Evolutionary conservation across 2,113 vertebrate species (phyloP), one percentile per base, ranked within the genome.

Genomic region (Turdus rufiventris): DNA sequence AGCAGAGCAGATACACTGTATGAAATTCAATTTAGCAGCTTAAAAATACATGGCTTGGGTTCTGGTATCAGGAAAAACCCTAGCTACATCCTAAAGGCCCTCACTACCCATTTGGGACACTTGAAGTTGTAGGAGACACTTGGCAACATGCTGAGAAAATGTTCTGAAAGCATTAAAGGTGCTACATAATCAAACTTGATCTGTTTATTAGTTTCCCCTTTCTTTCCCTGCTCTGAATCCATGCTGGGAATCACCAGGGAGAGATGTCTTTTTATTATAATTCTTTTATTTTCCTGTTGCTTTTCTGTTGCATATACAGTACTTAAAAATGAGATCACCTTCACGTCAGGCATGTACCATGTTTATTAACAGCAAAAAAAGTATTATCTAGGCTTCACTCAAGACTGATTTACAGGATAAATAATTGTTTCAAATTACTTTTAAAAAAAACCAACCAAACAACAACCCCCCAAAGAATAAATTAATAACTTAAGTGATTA

Each of bases 401-500:
- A 33, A 96, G 90, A 96, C 76, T 2, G 29, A 97, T 97, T 96
- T 97, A 97, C 94, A 97, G 97, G 97, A 98, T 98, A 98, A 98
- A 98, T 98, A 98, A 89, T 54, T 94, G 96, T 96, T 97, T 97
- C 96, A 96, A 91, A 96, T 96, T 96, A 97, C 97, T 97, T 97
- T 96, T 53, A 6, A 71, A 45, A 58, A 85, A 76, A 29, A 95
- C 50, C 72, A 89, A 97, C 0, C 20, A 83, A 86, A 92, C 91
- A 88, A 95, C 77, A 80, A 91, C 75, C 36, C 72, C 88, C 78
- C 60, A 92, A 98, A 98, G 97, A 99, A 99, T 99, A 99, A 99
- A 99, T 99, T 99, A 99, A 99, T 99, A 99, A 99, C 98, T 99
- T 99, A 99, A 98, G 97, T 98, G 98, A 99, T 98, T 98, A 98